These are phyloP conservation scores for Platynereis dumerilii DNA, from an alignment of 2,888 invertebrate species.

Conservation along the genomic window DNA sequence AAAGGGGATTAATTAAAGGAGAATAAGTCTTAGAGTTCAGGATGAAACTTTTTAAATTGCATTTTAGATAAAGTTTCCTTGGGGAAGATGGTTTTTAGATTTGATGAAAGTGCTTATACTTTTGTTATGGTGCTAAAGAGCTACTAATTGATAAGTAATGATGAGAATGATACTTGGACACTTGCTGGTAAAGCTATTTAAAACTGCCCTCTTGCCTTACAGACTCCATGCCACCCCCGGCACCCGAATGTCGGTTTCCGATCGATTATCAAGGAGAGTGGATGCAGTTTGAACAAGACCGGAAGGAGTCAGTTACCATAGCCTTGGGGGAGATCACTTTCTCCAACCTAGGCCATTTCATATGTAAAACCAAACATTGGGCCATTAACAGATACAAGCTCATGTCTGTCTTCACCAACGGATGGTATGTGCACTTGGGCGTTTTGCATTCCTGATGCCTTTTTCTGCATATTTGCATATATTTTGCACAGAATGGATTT, in stretches of 20 bases:
- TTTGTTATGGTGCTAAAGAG: too few species aligned
- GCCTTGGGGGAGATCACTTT: constrained; percentile 45
- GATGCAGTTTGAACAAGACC: constrained; percentile 47
- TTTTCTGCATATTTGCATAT: neutral
- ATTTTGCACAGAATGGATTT: neutral
- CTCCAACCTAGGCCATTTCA: constrained; percentile 49
- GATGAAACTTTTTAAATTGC: too few species aligned
- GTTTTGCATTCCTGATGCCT: neutral
- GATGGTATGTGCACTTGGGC: constrained; percentile 48
- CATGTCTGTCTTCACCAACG: constrained; percentile 51
- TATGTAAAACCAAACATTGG: constrained; percentile 47
- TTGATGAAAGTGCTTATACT: too few species aligned
- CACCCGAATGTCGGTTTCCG: constrained; percentile 47
- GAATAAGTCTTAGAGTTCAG: too few species aligned
- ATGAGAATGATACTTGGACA: too few species aligned
- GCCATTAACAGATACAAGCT: constrained; percentile 52
- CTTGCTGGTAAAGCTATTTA: too few species aligned
- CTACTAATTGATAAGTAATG: too few species aligned
- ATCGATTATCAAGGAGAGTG: constrained; percentile 48
- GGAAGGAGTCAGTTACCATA: constrained; percentile 46
- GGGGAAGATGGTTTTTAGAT: too few species aligned
- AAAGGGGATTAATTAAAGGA: too few species aligned
- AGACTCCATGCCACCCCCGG: constrained; percentile 29
- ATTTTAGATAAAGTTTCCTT: too few species aligned
- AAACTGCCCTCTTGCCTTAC: neutral